Evolutionary conservation across 1,140 invertebrate species (phyloP).

Genomic region (Monomorium pharaonis): DNA sequence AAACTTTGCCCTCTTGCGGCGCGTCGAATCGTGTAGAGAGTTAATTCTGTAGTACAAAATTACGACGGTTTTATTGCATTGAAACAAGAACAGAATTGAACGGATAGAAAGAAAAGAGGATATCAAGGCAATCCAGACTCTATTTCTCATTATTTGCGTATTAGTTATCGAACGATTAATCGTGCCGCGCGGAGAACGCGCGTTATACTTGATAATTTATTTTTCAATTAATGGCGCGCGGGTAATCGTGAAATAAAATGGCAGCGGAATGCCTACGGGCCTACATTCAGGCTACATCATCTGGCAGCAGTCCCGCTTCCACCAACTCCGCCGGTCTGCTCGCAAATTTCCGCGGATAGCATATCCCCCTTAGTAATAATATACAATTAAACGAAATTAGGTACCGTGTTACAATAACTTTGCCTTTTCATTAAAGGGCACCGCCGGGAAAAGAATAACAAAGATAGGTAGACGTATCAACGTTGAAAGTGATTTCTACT

Average conservation of each 20-base stretch:
- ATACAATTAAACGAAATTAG: constrained; percentile 77
- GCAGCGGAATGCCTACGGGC: constrained; percentile 27
- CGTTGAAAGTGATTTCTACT: constrained; percentile 46
- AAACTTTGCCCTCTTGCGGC: constrained; percentile 39
- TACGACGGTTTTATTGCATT: constrained; percentile 40
- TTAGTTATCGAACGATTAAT: constrained; percentile 61
- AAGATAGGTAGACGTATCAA: background rate
- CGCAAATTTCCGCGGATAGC: constrained; percentile 66
- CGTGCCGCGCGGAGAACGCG: background rate
- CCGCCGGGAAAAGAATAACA: constrained; percentile 54
- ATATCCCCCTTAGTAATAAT: constrained; percentile 65
- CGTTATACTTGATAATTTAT: constrained; percentile 17
- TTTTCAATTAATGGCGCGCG: constrained; percentile 62
- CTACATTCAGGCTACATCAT: constrained; percentile 15
- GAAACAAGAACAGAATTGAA: background rate
- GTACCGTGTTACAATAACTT: constrained; percentile 72
- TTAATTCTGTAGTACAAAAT: constrained; percentile 44
- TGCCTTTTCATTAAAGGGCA: constrained; percentile 74
- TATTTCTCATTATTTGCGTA: constrained; percentile 56
- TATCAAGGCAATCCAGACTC: constrained; percentile 4
- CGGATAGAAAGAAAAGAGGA: constrained; percentile 1
- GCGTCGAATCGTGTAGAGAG: constrained; percentile 37
- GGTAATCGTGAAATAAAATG: constrained; percentile 43
- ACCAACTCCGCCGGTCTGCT: background rate
- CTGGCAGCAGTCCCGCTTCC: background rate